Conservation (phyloP, 2,888 invertebrate species). For the Eueremaeus valkanovi region DNA sequence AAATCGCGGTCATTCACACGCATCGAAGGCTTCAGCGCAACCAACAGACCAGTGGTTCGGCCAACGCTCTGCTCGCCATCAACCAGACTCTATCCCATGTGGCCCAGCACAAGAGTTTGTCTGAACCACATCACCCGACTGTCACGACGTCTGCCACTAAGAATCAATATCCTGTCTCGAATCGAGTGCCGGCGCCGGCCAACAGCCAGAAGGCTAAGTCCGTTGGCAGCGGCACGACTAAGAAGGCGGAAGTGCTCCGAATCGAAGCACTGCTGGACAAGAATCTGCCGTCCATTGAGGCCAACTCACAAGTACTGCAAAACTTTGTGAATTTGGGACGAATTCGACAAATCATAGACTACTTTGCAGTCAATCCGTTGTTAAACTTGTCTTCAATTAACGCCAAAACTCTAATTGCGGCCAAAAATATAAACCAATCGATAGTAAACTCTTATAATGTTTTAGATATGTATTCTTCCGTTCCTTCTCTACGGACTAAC, state of each 20-base stretch:
- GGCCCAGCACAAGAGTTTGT: too few relatives aligned
- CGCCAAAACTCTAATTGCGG: background rate
- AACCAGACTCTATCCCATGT: background rate
- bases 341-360: conserved; percentile 43
- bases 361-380: background rate
- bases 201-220: background rate
- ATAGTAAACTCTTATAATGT: background rate
- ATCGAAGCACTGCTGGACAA: conserved; percentile 47
- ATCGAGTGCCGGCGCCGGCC: background rate
- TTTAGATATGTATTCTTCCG: background rate
- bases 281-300: conserved; percentile 45
- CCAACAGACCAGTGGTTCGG: conserved; percentile 1
- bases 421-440: background rate
- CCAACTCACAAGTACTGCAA: conserved; percentile 43
- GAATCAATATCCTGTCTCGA: too few relatives aligned
- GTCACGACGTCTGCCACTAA: too few relatives aligned
- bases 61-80: background rate
- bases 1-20: conserved; percentile 47
- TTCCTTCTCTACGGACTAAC: background rate
- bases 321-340: conserved; percentile 43
- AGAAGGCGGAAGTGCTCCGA: conserved; percentile 44
- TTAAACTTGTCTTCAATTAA: background rate
- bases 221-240: background rate
- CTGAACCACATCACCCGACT: too few relatives aligned
- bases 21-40: conserved; percentile 41